phyloP scores from a whole-genome alignment of 2,888 invertebrate species.

The Gibbula magus region DNA sequence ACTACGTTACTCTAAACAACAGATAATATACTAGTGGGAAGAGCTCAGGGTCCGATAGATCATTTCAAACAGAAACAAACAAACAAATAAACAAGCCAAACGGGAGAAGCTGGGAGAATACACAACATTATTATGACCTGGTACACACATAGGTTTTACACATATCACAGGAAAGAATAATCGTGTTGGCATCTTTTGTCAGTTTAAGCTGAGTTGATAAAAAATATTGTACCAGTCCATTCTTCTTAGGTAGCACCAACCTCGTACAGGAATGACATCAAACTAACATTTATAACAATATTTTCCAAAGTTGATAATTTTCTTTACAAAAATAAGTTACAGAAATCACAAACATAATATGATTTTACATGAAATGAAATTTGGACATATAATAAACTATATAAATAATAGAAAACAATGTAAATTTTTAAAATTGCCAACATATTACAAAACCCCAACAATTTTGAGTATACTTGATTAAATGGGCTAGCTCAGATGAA shows the following conservation, averaged over 20 bases:
- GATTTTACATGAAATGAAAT: too few relatives aligned
- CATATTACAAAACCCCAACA: too few relatives aligned
- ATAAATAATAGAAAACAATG: too few relatives aligned
- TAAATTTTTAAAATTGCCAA: too few relatives aligned
- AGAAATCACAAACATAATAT: too few relatives aligned
- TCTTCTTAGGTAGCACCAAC: background rate
- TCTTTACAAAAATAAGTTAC: too few relatives aligned
- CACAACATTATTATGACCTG: conserved; percentile 19
- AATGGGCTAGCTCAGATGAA: too few relatives aligned
- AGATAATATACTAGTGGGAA: conserved; percentile 7
- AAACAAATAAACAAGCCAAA: conserved; percentile 3
- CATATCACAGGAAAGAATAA: conserved; percentile 14
- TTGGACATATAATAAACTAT: too few relatives aligned
- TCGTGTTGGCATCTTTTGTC: background rate
- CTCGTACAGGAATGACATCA: too few relatives aligned
- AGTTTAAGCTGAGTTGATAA: background rate
- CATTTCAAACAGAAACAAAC: background rate
- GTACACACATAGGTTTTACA: background rate
- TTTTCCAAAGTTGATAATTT: too few relatives aligned
- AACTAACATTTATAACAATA: too few relatives aligned
- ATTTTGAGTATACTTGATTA: too few relatives aligned
- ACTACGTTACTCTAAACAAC: conserved; percentile 20
- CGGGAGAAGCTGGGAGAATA: background rate
- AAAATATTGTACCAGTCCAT: background rate
- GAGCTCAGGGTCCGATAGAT: background rate